Percentiles rank a stretch among this genome's conserved stretches.
These are phyloP conservation scores for Acrocyrtus sp. DNA, from an alignment of 2,888 invertebrate species.

Conservation along the genomic window DNA sequence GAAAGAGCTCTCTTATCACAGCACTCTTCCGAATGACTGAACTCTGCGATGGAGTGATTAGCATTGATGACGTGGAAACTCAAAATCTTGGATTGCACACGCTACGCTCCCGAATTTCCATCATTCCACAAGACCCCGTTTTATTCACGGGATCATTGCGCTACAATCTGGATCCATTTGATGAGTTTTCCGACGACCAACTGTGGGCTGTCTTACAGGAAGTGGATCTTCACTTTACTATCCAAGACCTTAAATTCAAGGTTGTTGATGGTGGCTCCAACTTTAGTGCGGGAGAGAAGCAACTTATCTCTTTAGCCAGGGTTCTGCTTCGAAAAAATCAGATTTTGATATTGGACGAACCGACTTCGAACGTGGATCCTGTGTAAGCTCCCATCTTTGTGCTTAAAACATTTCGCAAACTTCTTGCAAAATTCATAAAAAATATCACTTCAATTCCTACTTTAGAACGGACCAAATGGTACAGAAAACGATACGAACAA, in stretches of 20 bases:
- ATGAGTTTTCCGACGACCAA: slow-evolving; percentile 79
- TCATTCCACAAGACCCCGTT: slow-evolving; percentile 93
- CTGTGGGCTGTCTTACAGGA: slow-evolving; percentile 88
- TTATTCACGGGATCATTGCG: slow-evolving; percentile 88
- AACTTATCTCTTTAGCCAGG: slow-evolving; percentile 48
- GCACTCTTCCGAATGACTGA: slow-evolving; percentile 84
- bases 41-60: slow-evolving; percentile 66
- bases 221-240: slow-evolving; percentile 57
- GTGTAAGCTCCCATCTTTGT: slow-evolving; percentile 71
- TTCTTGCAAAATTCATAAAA: background rate
- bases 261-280: slow-evolving; percentile 57
- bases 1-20: slow-evolving; percentile 81
- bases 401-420: background rate
- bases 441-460: no score
- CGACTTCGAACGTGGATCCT: slow-evolving; percentile 93
- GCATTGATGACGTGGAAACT: slow-evolving; percentile 8
- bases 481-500: slow-evolving; percentile 26
- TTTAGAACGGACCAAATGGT: slow-evolving; percentile 39
- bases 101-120: slow-evolving; percentile 83
- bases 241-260: slow-evolving; percentile 48
- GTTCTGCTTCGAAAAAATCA: slow-evolving; percentile 86
- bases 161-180: slow-evolving; percentile 90
- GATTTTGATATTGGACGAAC: slow-evolving; percentile 90
- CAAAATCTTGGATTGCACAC: slow-evolving; percentile 70
- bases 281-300: slow-evolving; percentile 57